Base-by-base conservation (phyloP, 2,113 vertebrate genomes). In the Nannobrachium achirus region DNA sequence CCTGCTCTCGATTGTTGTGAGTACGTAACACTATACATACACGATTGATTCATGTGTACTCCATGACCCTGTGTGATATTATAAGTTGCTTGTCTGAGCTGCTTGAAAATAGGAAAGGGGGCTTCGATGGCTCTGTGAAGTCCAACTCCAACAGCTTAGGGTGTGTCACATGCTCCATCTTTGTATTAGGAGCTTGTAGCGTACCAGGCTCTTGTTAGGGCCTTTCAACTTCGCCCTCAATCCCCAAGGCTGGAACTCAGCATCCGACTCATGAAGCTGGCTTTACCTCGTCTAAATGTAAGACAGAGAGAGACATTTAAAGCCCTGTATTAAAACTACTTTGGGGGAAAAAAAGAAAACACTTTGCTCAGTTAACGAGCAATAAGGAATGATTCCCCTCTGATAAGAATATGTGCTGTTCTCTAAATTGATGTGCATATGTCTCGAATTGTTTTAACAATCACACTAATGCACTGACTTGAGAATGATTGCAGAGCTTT, bases 111-210 rank as follows among this genome's bases (percentile, higher is more conserved):
- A 53, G 15, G 75, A 71, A 16, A 4, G 8, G 55, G 19, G 52
- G 1, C 40, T 71, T 63, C 56, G 51, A 53, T 73, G 6, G 53
- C 1, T 63, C 74, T 81, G 73, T 81, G 78, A 82, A 81, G 77
- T 87, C 76, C 65, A 68, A 66, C 56, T 75, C 6, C 20, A 77
- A 69, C 63, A 81, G 90, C 84, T 93, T 83, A 91, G 72, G 61
- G 65, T 13, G 71, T 15, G 81, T 93, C 92, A 93, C 92, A 93
- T 92, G 92, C 82, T 86, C 88, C 82, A 81, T 91, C 92, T 93
- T 92, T 92, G 89, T 75, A 86, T 92, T 84, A 87, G 78, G 79
- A 66, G 85, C 67, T 76, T 53, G 59, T 65, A 16, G 75, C 51
- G 92, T 93, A 92, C 92, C 91, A 92, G 89, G 85, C 88, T 85